Evolutionary conservation across 1,140 invertebrate genomes (phyloP).

Genomic region (Odontomachus brunneus): DNA sequence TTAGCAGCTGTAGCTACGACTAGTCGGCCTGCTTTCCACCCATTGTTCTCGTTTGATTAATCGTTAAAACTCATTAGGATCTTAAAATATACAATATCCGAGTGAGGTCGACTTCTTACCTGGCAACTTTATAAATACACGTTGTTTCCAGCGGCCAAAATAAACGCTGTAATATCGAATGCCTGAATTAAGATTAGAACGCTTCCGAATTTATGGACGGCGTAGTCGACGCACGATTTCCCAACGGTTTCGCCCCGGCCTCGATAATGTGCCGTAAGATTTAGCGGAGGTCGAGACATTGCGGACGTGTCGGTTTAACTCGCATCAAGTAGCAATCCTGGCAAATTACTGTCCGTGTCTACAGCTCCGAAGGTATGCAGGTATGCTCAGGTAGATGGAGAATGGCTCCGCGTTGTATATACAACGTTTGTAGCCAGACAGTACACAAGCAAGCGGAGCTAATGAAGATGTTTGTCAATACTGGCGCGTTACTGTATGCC

Average conservation of each 20-base stretch:
- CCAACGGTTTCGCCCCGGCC: conserved; percentile 34
- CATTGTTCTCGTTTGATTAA: conserved; percentile 23
- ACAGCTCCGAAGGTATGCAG: conserved; percentile 67
- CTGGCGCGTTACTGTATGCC: conserved; percentile 73
- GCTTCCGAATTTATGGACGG: conserved; percentile 40
- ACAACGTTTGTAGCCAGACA: conserved; percentile 73
- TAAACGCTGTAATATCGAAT: neutral
- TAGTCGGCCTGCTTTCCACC: too few species aligned
- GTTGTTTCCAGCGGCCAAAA: neutral
- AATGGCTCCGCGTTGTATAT: conserved; percentile 51
- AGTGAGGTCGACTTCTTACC: too few species aligned
- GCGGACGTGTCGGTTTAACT: conserved; percentile 71
- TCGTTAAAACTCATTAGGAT: conserved; percentile 2
- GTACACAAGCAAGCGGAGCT: conserved; percentile 73
- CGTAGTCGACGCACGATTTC: conserved; percentile 37
- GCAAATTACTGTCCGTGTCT: conserved; percentile 70
- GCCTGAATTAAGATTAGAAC: conserved; percentile 44
- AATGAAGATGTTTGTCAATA: conserved; percentile 83
- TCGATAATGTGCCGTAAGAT: conserved; percentile 57
- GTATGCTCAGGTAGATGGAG: conserved; percentile 60
- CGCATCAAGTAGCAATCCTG: conserved; percentile 70
- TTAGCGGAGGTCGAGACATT: conserved; percentile 21
- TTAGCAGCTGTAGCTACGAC: too few species aligned
- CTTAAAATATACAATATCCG: conserved; percentile 1
- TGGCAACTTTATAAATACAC: conserved; percentile 32